Evolutionary conservation across 2,888 invertebrate genomes (phyloP).

Genomic region (Agrochola lychnidis): DNA sequence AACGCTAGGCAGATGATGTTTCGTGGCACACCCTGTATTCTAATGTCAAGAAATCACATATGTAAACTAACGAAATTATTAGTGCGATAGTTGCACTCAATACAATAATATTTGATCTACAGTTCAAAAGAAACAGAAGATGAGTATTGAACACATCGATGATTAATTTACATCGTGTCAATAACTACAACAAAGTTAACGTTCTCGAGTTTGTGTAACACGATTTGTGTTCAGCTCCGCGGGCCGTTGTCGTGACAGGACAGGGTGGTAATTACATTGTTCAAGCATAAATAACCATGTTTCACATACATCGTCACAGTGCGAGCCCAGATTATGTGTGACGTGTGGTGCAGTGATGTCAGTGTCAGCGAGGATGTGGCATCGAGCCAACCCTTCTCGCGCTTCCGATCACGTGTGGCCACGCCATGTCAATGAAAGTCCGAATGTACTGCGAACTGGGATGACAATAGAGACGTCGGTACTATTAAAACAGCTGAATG

Average conservation of each 20-base stretch:
- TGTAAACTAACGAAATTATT: conserved; percentile 20
- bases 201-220: conserved; percentile 29
- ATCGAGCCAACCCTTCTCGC: conserved; percentile 58
- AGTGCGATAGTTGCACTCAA: conserved; percentile 3
- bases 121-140: conserved; percentile 30
- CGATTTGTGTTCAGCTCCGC: conserved; percentile 18
- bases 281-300: conserved; percentile 36
- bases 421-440: conserved; percentile 28
- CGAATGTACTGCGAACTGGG: conserved; percentile 3
- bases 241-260: conserved; percentile 39
- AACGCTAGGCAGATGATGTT: too few species aligned
- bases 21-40: background rate
- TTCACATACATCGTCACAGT: conserved; percentile 45
- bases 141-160: conserved; percentile 21
- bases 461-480: conserved; percentile 22
- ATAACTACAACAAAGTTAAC: conserved; percentile 34
- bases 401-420: conserved; percentile 52
- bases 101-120: conserved; percentile 32
- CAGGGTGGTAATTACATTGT: conserved; percentile 38
- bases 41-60: background rate
- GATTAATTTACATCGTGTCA: conserved; percentile 26
- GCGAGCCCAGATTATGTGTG: conserved; percentile 49
- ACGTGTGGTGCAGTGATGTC: conserved; percentile 49
- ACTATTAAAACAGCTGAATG: conserved; percentile 2
- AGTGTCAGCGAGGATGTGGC: conserved; percentile 66